These are phyloP conservation scores for Celastrina argiolus DNA, from an alignment of 2,888 invertebrate genomes.

Conservation along the genomic window DNA sequence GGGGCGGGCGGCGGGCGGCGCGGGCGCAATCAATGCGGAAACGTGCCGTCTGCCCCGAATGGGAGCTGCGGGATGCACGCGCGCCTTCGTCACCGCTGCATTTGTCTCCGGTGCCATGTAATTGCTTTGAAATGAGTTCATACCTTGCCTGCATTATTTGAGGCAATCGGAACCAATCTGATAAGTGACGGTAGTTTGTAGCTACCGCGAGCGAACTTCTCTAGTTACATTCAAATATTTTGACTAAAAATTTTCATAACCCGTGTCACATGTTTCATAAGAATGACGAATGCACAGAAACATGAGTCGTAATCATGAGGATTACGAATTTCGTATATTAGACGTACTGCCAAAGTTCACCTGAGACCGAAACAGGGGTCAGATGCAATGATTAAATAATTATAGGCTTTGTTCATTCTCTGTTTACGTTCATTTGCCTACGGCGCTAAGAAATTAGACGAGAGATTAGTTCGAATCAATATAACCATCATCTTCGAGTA, in stretches of 20 bases:
- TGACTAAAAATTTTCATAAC: not conserved
- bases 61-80: constrained; percentile 63
- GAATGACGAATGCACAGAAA: not conserved
- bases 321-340: not conserved
- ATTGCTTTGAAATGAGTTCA: constrained; percentile 30
- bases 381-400: constrained; percentile 21
- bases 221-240: not conserved
- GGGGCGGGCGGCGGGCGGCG: constrained; percentile 46
- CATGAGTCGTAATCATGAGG: not conserved
- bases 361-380: not conserved
- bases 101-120: constrained; percentile 34
- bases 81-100: constrained; percentile 52
- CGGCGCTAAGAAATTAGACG: constrained; percentile 19
- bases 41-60: constrained; percentile 52
- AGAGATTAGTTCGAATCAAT: constrained; percentile 17
- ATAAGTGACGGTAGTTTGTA: not conserved
- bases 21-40: constrained; percentile 68
- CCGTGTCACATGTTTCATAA: not conserved
- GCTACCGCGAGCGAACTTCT: not conserved
- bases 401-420: constrained; percentile 7
- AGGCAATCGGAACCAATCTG: constrained; percentile 22
- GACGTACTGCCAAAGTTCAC: constrained; percentile 12
- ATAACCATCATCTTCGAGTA: not conserved
- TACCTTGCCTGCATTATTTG: constrained; percentile 14
- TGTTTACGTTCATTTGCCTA: constrained; percentile 18